Evolutionary conservation across 2,113 vertebrate genomes (phyloP).

Genomic region (Myiozetetes cayanensis): DNA sequence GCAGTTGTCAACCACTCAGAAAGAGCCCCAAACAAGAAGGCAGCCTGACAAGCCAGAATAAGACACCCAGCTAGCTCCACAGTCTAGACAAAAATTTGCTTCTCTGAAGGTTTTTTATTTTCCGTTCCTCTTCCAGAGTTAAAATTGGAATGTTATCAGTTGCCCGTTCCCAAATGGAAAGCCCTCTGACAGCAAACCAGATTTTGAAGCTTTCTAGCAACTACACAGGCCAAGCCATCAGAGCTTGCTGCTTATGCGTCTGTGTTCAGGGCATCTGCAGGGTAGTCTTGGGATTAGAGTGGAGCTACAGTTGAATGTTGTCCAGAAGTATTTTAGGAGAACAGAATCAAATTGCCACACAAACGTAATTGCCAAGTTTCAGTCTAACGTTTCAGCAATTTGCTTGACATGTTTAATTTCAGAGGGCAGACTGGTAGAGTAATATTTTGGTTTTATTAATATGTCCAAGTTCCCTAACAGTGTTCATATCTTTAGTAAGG

Average conservation of each 20-base stretch:
- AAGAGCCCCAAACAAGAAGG: background rate
- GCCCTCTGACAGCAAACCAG: background rate
- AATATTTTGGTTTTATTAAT: background rate
- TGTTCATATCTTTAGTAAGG: background rate
- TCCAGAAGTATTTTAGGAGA: constrained; percentile 42
- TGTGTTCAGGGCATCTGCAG: background rate
- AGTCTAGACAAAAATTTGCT: background rate
- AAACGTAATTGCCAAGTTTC: background rate
- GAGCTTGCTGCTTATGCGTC: background rate
- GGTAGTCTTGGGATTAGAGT: background rate
- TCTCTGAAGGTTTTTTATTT: background rate
- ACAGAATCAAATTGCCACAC: constrained; percentile 34
- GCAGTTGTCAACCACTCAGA: background rate
- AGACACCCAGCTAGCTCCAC: background rate
- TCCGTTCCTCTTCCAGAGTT: background rate
- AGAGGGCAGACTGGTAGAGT: background rate
- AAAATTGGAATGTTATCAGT: background rate
- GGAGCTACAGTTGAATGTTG: background rate
- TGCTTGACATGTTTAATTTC: background rate
- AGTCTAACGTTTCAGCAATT: background rate
- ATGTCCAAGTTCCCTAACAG: background rate
- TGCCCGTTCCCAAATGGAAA: background rate
- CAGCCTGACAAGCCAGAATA: background rate
- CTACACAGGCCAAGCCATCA: fast-evolving
- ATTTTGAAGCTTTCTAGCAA: background rate